Evolutionary conservation across 2,888 invertebrate species (phyloP).

Genomic region (Eupithecia pulchellata): DNA sequence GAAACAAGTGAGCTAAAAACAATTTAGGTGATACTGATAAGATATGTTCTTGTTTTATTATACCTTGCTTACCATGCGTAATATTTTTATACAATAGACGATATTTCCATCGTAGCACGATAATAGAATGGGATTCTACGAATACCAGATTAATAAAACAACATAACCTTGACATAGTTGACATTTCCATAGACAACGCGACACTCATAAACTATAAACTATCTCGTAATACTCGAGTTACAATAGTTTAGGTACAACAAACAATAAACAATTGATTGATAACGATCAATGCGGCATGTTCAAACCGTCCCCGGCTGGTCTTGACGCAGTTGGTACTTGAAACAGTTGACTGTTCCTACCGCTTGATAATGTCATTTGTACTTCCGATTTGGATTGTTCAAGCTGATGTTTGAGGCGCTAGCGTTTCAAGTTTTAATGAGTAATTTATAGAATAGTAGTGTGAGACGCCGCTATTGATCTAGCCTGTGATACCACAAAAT

Average conservation of each 20-base stretch:
- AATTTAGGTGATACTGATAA: no score
- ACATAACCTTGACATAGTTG: constrained; percentile 11
- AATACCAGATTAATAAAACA: neutral
- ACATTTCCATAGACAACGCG: constrained; percentile 1
- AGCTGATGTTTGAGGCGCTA: constrained; percentile 40
- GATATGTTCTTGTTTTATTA: constrained; percentile 10
- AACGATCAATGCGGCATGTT: constrained; percentile 53
- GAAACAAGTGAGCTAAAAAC: no score
- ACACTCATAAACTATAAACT: constrained; percentile 13
- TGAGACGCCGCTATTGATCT: neutral
- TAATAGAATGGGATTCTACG: neutral
- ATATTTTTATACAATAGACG: neutral
- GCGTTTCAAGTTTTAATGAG: constrained; percentile 35
- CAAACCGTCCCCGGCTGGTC: constrained; percentile 46
- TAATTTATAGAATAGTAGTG: neutral
- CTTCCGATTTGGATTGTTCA: constrained; percentile 62
- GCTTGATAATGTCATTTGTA: constrained; percentile 63
- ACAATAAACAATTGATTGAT: constrained; percentile 63
- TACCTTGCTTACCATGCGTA: neutral
- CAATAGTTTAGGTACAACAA: constrained; percentile 26
- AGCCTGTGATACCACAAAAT: no score
- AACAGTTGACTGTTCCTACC: constrained; percentile 58
- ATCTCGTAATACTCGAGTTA: constrained; percentile 4
- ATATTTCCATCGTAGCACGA: neutral
- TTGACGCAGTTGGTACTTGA: constrained; percentile 53